Percentiles rank a stretch among this genome's conserved stretches.
phyloP scores from a whole-genome alignment of 2,113 vertebrate genomes.

The Pseudopipra pipra region DNA sequence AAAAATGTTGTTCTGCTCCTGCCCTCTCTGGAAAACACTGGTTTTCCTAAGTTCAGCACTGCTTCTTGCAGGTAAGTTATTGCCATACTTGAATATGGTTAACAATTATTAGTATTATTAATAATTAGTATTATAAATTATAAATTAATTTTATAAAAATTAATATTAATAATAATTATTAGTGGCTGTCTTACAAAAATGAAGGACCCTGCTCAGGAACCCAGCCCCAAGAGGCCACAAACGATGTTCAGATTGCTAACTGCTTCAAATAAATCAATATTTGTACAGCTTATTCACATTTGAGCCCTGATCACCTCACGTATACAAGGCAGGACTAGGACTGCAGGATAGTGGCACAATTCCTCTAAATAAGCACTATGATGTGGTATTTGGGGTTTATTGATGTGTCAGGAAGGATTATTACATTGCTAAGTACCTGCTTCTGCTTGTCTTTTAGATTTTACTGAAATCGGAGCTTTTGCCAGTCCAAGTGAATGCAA shows the following conservation, averaged over 20 bases:
- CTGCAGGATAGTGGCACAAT: neutral
- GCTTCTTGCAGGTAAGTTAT: conserved; percentile 32
- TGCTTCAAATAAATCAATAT: neutral
- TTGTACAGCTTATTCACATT: neutral
- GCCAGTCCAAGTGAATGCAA: neutral
- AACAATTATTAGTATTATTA: neutral
- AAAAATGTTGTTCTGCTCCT: neutral
- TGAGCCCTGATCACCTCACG: neutral
- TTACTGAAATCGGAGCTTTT: neutral
- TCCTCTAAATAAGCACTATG: neutral
- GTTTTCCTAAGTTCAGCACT: neutral
- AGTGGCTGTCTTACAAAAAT: neutral
- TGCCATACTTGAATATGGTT: neutral
- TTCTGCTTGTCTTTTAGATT: neutral
- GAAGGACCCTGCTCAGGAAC: neutral
- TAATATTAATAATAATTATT: too few relatives aligned
- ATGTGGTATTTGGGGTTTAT: neutral
- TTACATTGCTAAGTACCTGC: neutral
- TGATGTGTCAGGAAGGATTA: accelerated
- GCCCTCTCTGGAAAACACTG: neutral
- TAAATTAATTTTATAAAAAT: too few relatives aligned
- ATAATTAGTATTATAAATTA: too few relatives aligned
- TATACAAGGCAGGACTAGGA: neutral
- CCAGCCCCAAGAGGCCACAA: accelerated
- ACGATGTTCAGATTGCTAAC: accelerated